Conservation (phyloP, 2,888 invertebrate species). For the Eutolmus rufibarbis region DNA sequence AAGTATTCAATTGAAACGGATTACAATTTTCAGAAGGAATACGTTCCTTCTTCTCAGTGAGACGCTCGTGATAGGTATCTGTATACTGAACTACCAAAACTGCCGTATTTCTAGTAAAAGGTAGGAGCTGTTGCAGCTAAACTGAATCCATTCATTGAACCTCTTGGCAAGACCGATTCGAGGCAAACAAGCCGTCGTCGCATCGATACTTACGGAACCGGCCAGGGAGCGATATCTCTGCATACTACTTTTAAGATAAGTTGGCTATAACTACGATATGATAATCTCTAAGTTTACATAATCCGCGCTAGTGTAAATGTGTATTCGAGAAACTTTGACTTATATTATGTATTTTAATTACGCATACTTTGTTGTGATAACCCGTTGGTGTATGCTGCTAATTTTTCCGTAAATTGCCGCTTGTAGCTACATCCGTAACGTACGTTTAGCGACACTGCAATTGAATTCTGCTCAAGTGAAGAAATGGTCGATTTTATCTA, state of each 20-base stretch:
- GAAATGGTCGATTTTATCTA: not conserved
- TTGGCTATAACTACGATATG: constrained; percentile 33
- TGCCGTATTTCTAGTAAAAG: not conserved
- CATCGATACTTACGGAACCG: constrained; percentile 19
- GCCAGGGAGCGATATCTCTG: not conserved
- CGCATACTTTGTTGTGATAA: constrained; percentile 36
- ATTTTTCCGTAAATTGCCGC: constrained; percentile 16
- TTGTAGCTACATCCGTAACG: constrained; percentile 18
- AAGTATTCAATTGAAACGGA: not conserved
- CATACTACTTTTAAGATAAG: constrained; percentile 31
- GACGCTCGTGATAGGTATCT: not conserved
- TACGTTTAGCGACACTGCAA: constrained; percentile 22
- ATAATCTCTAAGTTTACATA: constrained; percentile 37
- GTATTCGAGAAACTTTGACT: constrained; percentile 3
- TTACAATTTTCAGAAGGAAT: not conserved
- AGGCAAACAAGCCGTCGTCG: not conserved
- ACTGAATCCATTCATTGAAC: not conserved
- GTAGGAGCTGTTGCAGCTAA: not conserved
- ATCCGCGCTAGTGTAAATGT: constrained; percentile 18
- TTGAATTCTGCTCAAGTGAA: constrained; percentile 24
- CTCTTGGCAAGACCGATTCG: not conserved
- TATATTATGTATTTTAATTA: constrained; percentile 18
- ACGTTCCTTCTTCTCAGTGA: not conserved
- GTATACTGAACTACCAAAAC: not conserved
- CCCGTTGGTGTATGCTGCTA: constrained; percentile 37